Evolutionary conservation across 2,113 vertebrate species (phyloP).

Genomic region (Xenotilapia longispinis): DNA sequence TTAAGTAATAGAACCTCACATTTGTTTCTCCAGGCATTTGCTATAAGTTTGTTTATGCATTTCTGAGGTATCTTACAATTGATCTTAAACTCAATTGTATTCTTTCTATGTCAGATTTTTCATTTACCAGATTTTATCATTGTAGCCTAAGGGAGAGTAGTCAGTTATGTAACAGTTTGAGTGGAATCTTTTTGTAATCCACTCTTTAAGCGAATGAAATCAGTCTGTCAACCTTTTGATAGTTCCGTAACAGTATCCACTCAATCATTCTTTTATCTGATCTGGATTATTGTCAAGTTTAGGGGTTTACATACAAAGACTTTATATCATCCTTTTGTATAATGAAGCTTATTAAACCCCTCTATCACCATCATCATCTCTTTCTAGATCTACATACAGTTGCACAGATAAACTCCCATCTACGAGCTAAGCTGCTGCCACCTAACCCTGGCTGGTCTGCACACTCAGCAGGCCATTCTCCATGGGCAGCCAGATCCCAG

Average conservation of each 20-base stretch:
- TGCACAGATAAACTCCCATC: conserved; percentile 59
- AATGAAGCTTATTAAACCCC: not conserved
- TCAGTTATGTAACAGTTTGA: not conserved
- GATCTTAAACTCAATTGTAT: not conserved
- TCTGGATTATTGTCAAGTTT: not conserved
- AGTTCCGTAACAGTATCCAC: not conserved
- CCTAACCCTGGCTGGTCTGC: not conserved
- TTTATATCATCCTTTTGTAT: not conserved
- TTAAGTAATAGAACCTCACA: not conserved
- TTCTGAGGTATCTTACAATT: not conserved
- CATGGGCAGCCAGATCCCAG: conserved; percentile 20
- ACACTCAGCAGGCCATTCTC: conserved; percentile 37
- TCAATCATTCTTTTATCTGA: not conserved
- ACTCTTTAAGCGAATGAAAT: not conserved
- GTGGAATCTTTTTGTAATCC: not conserved
- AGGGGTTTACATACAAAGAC: conserved; percentile 42
- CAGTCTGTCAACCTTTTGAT: not conserved
- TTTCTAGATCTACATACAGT: not conserved
- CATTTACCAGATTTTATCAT: not conserved
- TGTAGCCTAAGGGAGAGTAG: not conserved
- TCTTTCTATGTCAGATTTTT: not conserved
- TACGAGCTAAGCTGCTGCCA: not conserved
- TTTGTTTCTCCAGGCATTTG: not conserved
- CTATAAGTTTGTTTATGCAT: not conserved
- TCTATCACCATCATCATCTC: not conserved